phyloP scores from a whole-genome alignment of 1,140 invertebrate genomes.

The Carposina sasakii region DNA sequence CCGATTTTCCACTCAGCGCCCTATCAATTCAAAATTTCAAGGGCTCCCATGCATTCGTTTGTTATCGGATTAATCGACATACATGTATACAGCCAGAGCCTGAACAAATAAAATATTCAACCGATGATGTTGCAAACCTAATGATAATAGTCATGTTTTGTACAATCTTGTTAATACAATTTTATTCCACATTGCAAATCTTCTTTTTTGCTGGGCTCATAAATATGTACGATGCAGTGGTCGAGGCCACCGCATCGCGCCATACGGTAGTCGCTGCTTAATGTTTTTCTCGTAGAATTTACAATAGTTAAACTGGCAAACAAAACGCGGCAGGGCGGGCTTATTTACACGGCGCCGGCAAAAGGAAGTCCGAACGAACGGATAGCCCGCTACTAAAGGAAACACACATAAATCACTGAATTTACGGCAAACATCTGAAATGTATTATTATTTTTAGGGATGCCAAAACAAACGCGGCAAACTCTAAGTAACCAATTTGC shows the following conservation, averaged over 20 bases:
- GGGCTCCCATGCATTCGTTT: no score
- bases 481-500: constrained; percentile 38
- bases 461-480: no score
- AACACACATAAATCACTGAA: constrained; percentile 59
- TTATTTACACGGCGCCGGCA: constrained; percentile 54
- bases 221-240: constrained; percentile 40
- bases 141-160: no score
- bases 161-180: no score
- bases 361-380: constrained; percentile 53
- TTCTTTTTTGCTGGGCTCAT: no score
- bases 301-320: constrained; percentile 53
- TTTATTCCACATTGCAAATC: no score
- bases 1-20: no score
- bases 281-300: constrained; percentile 55
- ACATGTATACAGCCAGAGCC: no score
- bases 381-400: constrained; percentile 41
- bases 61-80: no score
- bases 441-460: constrained; percentile 50
- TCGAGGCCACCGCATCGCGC: constrained; percentile 22
- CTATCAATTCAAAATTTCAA: no score
- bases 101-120: no score
- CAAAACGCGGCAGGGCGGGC: constrained; percentile 39
- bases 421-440: constrained; percentile 52
- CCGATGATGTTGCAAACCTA: no score
- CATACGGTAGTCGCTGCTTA: constrained; percentile 14